Percentiles rank a stretch among this genome's conserved stretches.
Conservation (phyloP, 2,888 invertebrate species). For the Creontiades dilutus region DNA sequence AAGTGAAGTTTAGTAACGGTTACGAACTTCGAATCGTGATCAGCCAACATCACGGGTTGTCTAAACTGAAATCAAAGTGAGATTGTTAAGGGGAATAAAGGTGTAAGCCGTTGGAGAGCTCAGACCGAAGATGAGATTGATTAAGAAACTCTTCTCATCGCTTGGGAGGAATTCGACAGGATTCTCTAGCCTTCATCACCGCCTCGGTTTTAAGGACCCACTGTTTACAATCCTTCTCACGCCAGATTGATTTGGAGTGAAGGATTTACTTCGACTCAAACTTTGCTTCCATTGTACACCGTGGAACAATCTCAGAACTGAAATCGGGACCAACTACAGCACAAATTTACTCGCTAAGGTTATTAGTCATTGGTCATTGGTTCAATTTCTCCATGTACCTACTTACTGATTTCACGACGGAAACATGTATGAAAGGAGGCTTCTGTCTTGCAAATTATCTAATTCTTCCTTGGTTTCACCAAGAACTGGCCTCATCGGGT, state of each 20-base stretch:
- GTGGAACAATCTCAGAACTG: not conserved
- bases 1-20: too few relatives aligned
- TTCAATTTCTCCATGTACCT: too few relatives aligned
- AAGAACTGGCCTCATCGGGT: too few relatives aligned
- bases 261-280: not conserved
- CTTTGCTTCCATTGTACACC: not conserved
- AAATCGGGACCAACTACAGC: too few relatives aligned
- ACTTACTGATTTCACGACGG: too few relatives aligned
- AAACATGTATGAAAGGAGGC: too few relatives aligned
- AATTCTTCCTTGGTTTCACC: too few relatives aligned
- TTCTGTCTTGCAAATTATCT: too few relatives aligned
- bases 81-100: not conserved
- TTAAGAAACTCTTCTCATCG: constrained; percentile 31
- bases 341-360: too few relatives aligned
- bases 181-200: constrained; percentile 6
- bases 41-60: not conserved
- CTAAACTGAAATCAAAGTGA: not conserved
- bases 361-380: too few relatives aligned
- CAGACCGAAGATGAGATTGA: constrained; percentile 29
- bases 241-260: not conserved
- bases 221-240: constrained; percentile 6
- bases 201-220: not conserved
- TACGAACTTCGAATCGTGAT: not conserved
- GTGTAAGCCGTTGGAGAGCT: not conserved
- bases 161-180: constrained; percentile 4